Evolutionary conservation across 1,140 invertebrate species (phyloP).

Genomic region (Helicoverpa zea): DNA sequence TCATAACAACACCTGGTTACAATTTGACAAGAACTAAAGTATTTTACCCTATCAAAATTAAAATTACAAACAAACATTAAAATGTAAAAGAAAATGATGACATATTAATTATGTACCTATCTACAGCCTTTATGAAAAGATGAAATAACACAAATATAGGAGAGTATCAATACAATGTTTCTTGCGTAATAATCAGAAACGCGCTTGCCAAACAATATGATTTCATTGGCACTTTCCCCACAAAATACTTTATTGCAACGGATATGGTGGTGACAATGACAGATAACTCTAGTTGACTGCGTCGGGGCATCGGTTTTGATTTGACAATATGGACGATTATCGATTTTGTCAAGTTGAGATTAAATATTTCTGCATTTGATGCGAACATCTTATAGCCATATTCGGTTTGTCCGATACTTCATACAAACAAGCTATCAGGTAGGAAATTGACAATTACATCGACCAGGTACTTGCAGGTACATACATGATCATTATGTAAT

Average conservation of each 20-base stretch:
- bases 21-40: background rate
- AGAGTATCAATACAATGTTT: background rate
- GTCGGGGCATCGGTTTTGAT: background rate
- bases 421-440: too few relatives aligned
- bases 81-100: background rate
- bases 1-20: conserved; percentile 29
- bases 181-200: background rate
- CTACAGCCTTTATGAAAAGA: background rate
- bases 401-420: too few relatives aligned
- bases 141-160: background rate
- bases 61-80: too few relatives aligned
- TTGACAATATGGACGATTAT: background rate
- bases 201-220: background rate
- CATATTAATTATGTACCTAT: background rate
- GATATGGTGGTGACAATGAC: background rate
- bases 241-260: conserved; percentile 8
- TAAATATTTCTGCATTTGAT: background rate
- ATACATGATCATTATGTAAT: background rate
- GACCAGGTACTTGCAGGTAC: too few relatives aligned
- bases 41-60: too few relatives aligned
- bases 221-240: conserved; percentile 28
- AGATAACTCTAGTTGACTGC: background rate
- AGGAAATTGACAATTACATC: too few relatives aligned
- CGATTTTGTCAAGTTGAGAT: background rate
- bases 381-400: too few relatives aligned